Evolutionary conservation across 2,888 invertebrate genomes (phyloP), one percentile per base, ranked within the genome.

Genomic region (Axea sp.): DNA sequence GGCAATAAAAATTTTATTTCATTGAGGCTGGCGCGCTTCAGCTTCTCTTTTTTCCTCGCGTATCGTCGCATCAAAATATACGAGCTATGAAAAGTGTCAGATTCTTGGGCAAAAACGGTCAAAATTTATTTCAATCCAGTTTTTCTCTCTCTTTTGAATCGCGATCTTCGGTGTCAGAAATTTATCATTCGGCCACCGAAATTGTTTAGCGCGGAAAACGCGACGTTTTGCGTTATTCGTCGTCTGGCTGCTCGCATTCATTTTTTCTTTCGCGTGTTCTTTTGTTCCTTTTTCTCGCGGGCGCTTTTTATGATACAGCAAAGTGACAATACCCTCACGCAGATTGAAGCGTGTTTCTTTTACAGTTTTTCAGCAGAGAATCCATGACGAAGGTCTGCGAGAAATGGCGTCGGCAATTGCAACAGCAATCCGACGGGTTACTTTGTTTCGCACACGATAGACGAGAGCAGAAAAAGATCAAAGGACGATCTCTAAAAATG

Each of bases 341-440:
- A 62, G 62, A 73, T 68, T 73, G 60, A 55, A 73, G 67, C 72
- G 43, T 28, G 65, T 68, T 68, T 64, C 62, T 73, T 55, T 73
- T 62, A 5, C 49, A 57, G 65, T 24, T 57, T 43, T 45, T 35
- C 51, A 26, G 14, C 15, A n/a, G 12, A 17, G 41, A 0, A 30
- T 53, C 7, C 7, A 22, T 35, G 51, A 11, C 12, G 41, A 41
- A 35, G 55, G 28, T 49, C 22, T 28, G 24, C 53, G 73, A 31
- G 47, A 68, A 68, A 73, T 43, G 53, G 47, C 51, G 73, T n/a
- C 28, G 35, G 62, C 68, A 64, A 64, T 69, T 57, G 64, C 64
- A 24, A 28, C 51, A 55, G 17, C 65, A 74, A 69, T 69, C 53
- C 60, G 59, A 33, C 53, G 64, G 47, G 51, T 65, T 65, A 74